These are phyloP conservation scores for Chunga burmeisteri DNA, from an alignment of 2,113 vertebrate genomes.

Conservation along the genomic window DNA sequence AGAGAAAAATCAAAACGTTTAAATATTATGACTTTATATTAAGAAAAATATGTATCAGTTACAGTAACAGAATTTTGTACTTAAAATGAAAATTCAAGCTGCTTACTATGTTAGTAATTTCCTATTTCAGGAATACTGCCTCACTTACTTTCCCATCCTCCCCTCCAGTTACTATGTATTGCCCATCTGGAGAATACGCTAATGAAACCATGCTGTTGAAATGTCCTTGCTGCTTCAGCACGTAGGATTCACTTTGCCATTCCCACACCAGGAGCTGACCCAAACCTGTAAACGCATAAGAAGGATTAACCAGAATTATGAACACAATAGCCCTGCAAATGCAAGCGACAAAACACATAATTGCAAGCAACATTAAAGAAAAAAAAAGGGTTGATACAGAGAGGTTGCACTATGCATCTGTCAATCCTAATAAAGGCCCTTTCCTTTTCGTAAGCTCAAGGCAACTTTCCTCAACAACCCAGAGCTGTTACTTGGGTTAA, in stretches of 20 bases:
- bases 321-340: neutral
- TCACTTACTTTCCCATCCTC: conserved; percentile 91
- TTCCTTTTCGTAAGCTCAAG: neutral
- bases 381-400: neutral
- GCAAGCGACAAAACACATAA: neutral
- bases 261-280: conserved; percentile 98
- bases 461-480: neutral
- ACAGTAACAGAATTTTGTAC: neutral
- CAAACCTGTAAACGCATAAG: conserved; percentile 74
- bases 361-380: neutral
- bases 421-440: neutral
- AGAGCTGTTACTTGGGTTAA: neutral
- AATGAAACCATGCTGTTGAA: conserved; percentile 95
- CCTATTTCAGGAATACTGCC: neutral
- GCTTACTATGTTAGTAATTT: neutral
- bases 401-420: neutral
- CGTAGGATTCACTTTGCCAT: conserved; percentile 97
- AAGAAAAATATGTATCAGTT: neutral
- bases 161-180: conserved; percentile 90
- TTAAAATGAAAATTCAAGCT: neutral
- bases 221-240: conserved; percentile 97
- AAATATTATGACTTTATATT: neutral
- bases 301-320: neutral
- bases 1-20: neutral
- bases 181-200: conserved; percentile 93